A percentile compares a stretch with the other conserved stretches of the same genome.
Conservation (phyloP, 2,113 vertebrate genomes). For the Nematolebias whitei region DNA sequence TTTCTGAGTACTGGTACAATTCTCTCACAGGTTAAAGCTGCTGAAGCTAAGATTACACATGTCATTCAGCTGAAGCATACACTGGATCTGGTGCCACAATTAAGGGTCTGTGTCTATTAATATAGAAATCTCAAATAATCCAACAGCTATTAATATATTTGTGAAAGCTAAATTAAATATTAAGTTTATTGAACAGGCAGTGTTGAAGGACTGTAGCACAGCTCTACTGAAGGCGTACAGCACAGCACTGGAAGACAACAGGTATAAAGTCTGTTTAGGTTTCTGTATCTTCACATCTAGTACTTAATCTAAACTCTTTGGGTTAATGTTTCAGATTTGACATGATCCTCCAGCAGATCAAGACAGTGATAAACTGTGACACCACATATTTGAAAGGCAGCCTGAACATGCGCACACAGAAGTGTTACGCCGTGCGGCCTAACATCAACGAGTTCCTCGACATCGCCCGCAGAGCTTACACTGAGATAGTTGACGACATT, state of each 20-base stretch:
- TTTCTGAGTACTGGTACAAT: not conserved
- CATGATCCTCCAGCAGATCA: slow-evolving; percentile 91
- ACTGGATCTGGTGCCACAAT: slow-evolving; percentile 88
- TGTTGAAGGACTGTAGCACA: slow-evolving; percentile 86
- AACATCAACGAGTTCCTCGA: slow-evolving; percentile 95
- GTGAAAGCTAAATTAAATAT: not conserved
- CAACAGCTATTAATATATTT: not conserved
- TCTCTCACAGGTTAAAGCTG: slow-evolving; percentile 84
- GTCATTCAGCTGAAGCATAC: slow-evolving; percentile 95
- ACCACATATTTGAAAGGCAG: slow-evolving; percentile 90
- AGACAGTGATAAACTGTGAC: slow-evolving; percentile 91
- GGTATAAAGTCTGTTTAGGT: slow-evolving; percentile 67
- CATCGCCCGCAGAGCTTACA: slow-evolving; percentile 91
- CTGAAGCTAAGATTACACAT: slow-evolving; percentile 96
- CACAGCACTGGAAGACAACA: slow-evolving; percentile 87
- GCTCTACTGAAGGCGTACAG: slow-evolving; percentile 89
- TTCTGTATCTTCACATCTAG: not conserved
- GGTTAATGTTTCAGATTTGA: slow-evolving; percentile 82
- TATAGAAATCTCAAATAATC: not conserved
- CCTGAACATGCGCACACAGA: slow-evolving; percentile 94
- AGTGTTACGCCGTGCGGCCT: slow-evolving; percentile 95
- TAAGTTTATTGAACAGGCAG: slow-evolving; percentile 73
- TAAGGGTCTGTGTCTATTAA: slow-evolving; percentile 82
- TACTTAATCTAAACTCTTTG: not conserved
- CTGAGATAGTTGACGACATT: slow-evolving; percentile 97